Evolutionary conservation across 2,888 invertebrate species (phyloP).

Genomic region (Sipha maydis): DNA sequence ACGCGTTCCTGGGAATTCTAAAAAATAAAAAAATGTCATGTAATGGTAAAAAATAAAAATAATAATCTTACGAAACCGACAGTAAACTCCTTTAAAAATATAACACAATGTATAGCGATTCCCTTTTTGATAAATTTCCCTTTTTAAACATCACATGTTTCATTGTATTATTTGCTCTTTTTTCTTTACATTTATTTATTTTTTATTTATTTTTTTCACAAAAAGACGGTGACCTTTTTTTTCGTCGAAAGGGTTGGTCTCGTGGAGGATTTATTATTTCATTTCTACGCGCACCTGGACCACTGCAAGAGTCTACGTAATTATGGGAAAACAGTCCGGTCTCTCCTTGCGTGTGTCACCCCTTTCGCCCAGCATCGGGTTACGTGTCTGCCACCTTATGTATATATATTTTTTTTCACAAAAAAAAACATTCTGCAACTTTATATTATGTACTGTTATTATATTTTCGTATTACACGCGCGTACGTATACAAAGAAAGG

Average conservation of each 20-base stretch:
- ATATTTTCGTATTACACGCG: constrained; percentile 47
- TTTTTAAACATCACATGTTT: constrained; percentile 53
- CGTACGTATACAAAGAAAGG: constrained; percentile 46
- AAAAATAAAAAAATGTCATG: not conserved
- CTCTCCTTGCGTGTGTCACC: constrained; percentile 55
- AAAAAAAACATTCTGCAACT: constrained; percentile 56
- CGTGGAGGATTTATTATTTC: constrained; percentile 60
- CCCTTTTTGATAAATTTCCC: constrained; percentile 56
- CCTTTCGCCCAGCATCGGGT: constrained; percentile 61
- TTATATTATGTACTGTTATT: constrained; percentile 52
- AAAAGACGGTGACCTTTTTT: constrained; percentile 61
- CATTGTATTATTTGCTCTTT: constrained; percentile 39
- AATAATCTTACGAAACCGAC: constrained; percentile 59
- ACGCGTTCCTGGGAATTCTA: constrained; percentile 8
- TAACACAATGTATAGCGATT: constrained; percentile 47
- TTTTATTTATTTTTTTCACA: not conserved
- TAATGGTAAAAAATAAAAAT: constrained; percentile 37
- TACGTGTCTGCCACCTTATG: constrained; percentile 58
- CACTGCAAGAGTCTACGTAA: constrained; percentile 40
- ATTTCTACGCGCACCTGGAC: constrained; percentile 58
- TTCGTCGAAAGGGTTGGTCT: constrained; percentile 58
- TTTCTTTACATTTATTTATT: constrained; percentile 12
- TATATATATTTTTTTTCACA: constrained; percentile 43
- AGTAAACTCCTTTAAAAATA: constrained; percentile 47
- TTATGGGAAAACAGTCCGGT: constrained; percentile 62